Evolutionary conservation across 2,888 invertebrate species (phyloP), one percentile per base, ranked within the genome.

Genomic region (Synanthedon andrenaeformis): DNA sequence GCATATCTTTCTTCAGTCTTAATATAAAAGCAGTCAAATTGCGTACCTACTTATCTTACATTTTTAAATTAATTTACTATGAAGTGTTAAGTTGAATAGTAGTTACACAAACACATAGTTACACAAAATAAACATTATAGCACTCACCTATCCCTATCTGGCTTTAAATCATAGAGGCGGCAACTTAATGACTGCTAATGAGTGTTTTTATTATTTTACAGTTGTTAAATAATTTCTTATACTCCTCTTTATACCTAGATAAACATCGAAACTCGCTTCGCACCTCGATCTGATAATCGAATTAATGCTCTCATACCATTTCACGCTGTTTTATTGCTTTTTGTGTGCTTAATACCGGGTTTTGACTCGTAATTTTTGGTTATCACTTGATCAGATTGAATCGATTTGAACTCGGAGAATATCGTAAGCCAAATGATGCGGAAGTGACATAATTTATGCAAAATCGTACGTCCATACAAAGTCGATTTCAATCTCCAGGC

Each of bases 281-380:
- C 87, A 86, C 86, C 83, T 86, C 82, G 64, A 86, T 87, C 87
- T 86, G 86, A 86, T 86, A 86, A 86, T 85, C 85, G 85, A 84
- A 85, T 87, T 86, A 85, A 84, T 81, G 72, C 82, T 84, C 82
- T 84, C 74, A 67, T 81, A 84, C 74, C 79, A 82, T 85, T 86
- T 86, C 84, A 85, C 82, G 83, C 80, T 76, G 76, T 73, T 86
- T 86, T 86, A 85, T 86, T 77, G 79, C 84, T 78, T 80, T 84
- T 78, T 82, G 77, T 81, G 74, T 67, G 73, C 76, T 74, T 84
- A 83, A 85, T 84, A 73, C 69, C 61, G 65, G 79, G 79, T 76
- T 82, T 77, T 65, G 74, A 74, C 67, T 73, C 68, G 82, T 83
- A 83, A 86, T 86, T 82, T 84, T 53, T 72, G 79, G 82, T 79